These are phyloP conservation scores for Riptortus pedestris DNA, from an alignment of 1,140 invertebrate genomes.

Conservation along the genomic window DNA sequence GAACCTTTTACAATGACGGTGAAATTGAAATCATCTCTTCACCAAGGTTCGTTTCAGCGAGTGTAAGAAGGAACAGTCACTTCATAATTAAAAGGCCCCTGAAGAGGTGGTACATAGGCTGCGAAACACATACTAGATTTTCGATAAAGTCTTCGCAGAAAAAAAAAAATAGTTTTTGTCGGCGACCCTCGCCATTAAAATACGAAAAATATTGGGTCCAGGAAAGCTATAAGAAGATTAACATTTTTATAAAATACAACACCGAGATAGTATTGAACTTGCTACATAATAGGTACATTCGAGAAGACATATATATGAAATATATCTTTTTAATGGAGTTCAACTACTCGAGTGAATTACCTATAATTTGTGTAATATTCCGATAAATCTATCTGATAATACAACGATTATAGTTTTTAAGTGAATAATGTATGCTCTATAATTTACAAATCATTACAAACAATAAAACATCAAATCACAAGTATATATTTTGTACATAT, in stretches of 20 bases:
- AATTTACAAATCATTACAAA: slow-evolving; percentile 17
- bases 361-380: slow-evolving; percentile 26
- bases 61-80: no score
- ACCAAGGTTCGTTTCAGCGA: no score
- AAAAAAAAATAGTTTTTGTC: no score
- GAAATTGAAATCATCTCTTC: no score
- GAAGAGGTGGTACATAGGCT: no score
- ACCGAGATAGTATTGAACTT: slow-evolving; percentile 24
- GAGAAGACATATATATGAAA: slow-evolving; percentile 22
- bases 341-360: slow-evolving; percentile 15
- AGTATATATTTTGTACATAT: slow-evolving; percentile 14
- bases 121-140: no score
- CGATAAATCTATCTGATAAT: slow-evolving; percentile 23
- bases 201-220: no score
- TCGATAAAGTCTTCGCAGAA: no score
- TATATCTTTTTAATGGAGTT: slow-evolving; percentile 16
- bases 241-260: slow-evolving; percentile 25
- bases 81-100: no score
- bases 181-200: no score
- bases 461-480: slow-evolving; percentile 21
- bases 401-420: slow-evolving; percentile 21
- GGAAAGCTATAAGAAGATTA: no score
- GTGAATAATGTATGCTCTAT: slow-evolving; percentile 27
- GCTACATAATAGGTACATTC: slow-evolving; percentile 23
- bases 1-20: no score